Percentiles rank a stretch among this genome's conserved stretches.
These are phyloP conservation scores for Elaphurus davidianus DNA, from an alignment of 2,113 vertebrate genomes.

Conservation along the genomic window DNA sequence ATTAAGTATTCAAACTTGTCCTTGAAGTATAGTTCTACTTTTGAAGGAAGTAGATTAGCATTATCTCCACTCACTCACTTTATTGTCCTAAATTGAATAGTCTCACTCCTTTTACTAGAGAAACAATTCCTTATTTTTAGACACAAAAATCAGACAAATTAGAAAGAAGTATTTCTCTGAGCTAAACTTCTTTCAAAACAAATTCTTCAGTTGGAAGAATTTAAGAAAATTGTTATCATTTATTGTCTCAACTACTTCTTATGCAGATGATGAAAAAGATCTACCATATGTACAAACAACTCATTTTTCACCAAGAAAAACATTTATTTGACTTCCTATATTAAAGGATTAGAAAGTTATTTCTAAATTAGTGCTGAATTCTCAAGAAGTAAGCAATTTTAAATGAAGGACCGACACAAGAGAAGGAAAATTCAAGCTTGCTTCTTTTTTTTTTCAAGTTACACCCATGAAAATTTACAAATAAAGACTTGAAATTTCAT, in stretches of 20 bases:
- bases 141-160: not conserved
- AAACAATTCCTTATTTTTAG: slow-evolving; percentile 24
- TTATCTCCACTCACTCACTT: not conserved
- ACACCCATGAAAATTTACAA: not conserved
- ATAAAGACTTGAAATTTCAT: not conserved
- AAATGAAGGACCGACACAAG: not conserved
- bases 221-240: not conserved
- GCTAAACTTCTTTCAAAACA: not conserved
- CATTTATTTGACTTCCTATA: not conserved
- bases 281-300: not conserved
- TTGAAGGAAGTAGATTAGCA: not conserved
- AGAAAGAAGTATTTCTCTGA: not conserved
- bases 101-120: not conserved
- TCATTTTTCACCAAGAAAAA: slow-evolving; percentile 5
- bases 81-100: slow-evolving; percentile 15
- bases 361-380: not conserved
- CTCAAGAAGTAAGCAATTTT: slow-evolving; percentile 4
- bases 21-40: not conserved
- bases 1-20: not conserved
- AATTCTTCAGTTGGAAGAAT: not conserved
- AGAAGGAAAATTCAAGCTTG: not conserved
- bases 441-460: not conserved
- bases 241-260: slow-evolving; percentile 23
- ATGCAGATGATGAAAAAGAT: not conserved
- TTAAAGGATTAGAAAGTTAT: slow-evolving; percentile 19